Percentiles rank a stretch among this genome's conserved stretches.
Evolutionary conservation across 2,113 vertebrate species (phyloP).

Genomic region (Mystacornis crossleyi): DNA sequence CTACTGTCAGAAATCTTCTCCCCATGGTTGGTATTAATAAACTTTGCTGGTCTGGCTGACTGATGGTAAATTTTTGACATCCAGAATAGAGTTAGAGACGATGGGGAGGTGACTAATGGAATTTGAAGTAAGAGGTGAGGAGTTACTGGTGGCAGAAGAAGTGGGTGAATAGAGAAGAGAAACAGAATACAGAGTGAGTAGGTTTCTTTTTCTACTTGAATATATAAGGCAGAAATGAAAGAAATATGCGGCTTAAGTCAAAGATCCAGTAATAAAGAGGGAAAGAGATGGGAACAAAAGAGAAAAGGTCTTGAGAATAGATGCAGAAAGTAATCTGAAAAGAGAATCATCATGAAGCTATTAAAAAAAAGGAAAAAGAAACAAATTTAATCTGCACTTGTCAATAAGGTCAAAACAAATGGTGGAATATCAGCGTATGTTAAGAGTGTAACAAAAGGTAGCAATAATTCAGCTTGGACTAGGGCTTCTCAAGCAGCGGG

Average conservation of each 20-base stretch:
- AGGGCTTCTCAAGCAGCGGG: neutral
- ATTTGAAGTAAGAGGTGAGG: neutral
- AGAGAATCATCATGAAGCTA: neutral
- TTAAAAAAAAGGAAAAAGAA: neutral
- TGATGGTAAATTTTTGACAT: neutral
- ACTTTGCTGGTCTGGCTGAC: neutral
- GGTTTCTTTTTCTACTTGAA: neutral
- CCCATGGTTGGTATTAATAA: neutral
- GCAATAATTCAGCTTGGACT: conserved; percentile 12
- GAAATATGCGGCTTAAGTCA: neutral
- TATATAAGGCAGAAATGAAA: neutral
- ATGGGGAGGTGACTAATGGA: neutral
- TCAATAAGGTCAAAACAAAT: neutral
- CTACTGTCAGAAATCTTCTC: conserved; percentile 59
- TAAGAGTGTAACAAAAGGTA: conserved; percentile 19
- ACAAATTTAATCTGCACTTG: neutral
- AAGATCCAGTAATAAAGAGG: neutral
- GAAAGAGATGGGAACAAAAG: neutral
- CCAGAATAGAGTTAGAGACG: neutral
- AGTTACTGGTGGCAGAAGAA: neutral
- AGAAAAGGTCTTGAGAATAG: neutral
- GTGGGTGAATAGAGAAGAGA: neutral
- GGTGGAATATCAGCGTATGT: neutral
- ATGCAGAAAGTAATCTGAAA: neutral
- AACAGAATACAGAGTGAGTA: neutral